Evolutionary conservation across 2,888 invertebrate species (phyloP).

Genomic region (Trichogramma dendrolimi): DNA sequence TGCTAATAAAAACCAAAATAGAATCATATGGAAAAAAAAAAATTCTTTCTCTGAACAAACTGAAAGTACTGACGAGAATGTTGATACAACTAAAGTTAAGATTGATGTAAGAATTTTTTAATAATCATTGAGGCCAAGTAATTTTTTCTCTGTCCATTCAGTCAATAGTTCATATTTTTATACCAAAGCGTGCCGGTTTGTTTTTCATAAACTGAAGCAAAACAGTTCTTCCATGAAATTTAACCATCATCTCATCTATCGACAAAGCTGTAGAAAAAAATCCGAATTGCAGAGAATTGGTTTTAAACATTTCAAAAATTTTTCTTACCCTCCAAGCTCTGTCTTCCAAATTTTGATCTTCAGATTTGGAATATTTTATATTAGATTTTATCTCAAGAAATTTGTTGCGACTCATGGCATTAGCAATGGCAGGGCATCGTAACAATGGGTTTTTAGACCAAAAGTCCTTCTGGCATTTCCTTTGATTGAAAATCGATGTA

Average conservation of each 20-base stretch:
- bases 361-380: conserved; percentile 14
- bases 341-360: conserved; percentile 21
- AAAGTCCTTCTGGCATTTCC: conserved; percentile 25
- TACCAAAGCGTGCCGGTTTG: conserved; percentile 24
- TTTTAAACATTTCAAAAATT: conserved; percentile 24
- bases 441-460: conserved; percentile 20
- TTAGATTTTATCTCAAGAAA: conserved; percentile 22
- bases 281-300: conserved; percentile 23
- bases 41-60: no score
- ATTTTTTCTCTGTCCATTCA: no score
- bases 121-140: no score
- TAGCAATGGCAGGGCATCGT: no score
- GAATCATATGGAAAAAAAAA: no score
- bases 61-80: no score
- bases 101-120: no score
- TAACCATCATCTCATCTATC: conserved; percentile 27
- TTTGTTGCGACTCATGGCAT: conserved; percentile 21
- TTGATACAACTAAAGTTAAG: no score
- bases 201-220: conserved; percentile 20
- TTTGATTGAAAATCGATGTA: conserved; percentile 22
- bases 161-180: conserved; percentile 28
- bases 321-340: conserved; percentile 23
- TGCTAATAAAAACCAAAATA: no score
- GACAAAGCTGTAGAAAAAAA: no score
- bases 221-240: conserved; percentile 24